Evolutionary conservation across 2,888 invertebrate genomes (phyloP).

Genomic region (Nudaria mundana): DNA sequence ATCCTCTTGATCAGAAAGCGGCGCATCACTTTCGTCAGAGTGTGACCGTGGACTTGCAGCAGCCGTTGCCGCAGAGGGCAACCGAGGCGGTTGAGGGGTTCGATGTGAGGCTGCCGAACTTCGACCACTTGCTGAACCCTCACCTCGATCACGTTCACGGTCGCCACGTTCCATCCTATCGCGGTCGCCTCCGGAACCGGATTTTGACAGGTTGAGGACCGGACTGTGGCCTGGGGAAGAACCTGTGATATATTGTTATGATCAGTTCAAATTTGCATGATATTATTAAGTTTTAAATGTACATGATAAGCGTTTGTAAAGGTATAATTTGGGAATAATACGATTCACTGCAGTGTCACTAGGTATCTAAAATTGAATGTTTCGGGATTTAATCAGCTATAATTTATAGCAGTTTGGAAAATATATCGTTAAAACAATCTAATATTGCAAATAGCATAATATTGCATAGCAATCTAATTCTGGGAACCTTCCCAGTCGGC

Average conservation of each 20-base stretch:
- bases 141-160: slow-evolving; percentile 79
- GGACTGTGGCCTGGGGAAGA: slow-evolving; percentile 96
- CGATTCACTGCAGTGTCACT: no score
- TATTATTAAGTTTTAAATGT: not conserved
- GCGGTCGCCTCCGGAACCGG: slow-evolving; percentile 89
- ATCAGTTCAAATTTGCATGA: not conserved
- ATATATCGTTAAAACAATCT: no score
- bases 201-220: slow-evolving; percentile 94
- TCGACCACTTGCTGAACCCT: slow-evolving; percentile 75
- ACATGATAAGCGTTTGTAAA: no score
- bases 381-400: no score
- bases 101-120: slow-evolving; percentile 82
- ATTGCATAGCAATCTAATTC: no score
- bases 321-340: no score
- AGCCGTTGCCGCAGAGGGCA: slow-evolving; percentile 80
- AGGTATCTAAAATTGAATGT: no score
- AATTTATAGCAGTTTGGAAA: no score
- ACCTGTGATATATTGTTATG: slow-evolving; percentile 67
- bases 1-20: slow-evolving; percentile 92
- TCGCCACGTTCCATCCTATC: slow-evolving; percentile 81
- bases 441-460: no score
- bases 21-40: slow-evolving; percentile 90
- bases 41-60: slow-evolving; percentile 86
- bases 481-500: no score
- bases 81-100: slow-evolving; percentile 81